Evolutionary conservation across 1,140 invertebrate species (phyloP).

Genomic region (Bombus fervidus): DNA sequence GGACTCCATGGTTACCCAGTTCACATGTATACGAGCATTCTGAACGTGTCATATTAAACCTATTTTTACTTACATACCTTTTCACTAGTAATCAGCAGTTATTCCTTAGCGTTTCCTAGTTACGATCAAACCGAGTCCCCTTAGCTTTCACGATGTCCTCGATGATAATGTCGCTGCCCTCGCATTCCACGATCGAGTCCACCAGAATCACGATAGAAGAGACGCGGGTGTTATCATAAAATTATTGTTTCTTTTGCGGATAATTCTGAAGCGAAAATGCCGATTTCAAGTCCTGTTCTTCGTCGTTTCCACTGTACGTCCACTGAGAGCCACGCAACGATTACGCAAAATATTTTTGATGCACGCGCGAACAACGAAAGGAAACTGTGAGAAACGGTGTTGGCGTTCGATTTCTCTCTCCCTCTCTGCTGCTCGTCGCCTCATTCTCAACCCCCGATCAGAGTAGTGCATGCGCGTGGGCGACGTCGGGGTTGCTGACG

Average conservation of each 20-base stretch:
- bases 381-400: constrained; percentile 61
- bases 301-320: background rate
- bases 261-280: background rate
- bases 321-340: constrained; percentile 19
- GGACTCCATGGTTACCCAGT: background rate
- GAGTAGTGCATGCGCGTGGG: constrained; percentile 37
- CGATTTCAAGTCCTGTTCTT: too few relatives aligned
- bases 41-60: background rate
- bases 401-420: constrained; percentile 59
- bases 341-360: constrained; percentile 24
- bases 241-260: background rate
- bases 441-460: background rate
- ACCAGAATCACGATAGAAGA: background rate
- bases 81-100: background rate
- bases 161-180: constrained; percentile 4
- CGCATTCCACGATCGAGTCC: constrained; percentile 29
- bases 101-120: background rate
- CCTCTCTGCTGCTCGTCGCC: constrained; percentile 1
- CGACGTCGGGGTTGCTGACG: constrained; percentile 48
- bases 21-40: background rate
- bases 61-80: constrained; percentile 1
- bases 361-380: constrained; percentile 51
- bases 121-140: background rate
- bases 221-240: background rate
- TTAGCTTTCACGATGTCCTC: constrained; percentile 5